Evolutionary conservation across 1,140 invertebrate species (phyloP), one percentile per base, ranked within the genome.

Genomic region (Apocrypta bakeri): DNA sequence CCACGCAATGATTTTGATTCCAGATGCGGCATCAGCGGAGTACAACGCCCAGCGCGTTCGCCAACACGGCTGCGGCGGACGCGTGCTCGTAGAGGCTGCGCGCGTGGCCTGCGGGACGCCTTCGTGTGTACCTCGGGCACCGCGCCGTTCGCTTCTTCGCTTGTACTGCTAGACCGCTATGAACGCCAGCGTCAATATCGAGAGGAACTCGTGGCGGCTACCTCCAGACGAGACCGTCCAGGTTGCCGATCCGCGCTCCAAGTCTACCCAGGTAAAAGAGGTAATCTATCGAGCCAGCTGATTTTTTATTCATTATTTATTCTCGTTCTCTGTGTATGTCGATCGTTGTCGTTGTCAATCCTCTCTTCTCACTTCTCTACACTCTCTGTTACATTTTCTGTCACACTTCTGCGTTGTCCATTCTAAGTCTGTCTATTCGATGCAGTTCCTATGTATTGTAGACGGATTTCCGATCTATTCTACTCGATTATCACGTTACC

Each of bases 221-320:
- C 96, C 96, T 90, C 96, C 96, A 86, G 96, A 97, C 93, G 96
- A 97, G 93, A 97, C 96, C 85, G 94, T 97, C 86, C 96, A 97
- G 92, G 96, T 97, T 89, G 95, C 95, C 92, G 96, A 96, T 93
- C 95, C 95, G 86, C 95, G 96, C 92, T 83, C 81, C 0, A 96
- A 96, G 90, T 95, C 96, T 91, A 94, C 94, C 89, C 95, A 94
- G 93, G 93, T 93, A 91, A 88, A 87, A 87, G 85, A 87, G 85
- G 86, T 87, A 87, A 88, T 84, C 31, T 12, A 66, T 66, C 63
- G 11, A 74, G 72, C 72, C 27, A 66, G 48, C 48, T 56, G 48
- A 56, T 56, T 56, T n/a, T 56, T 56, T 42, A 42, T 42, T n/a
- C 40, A 14, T 42, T 42, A 42, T 42, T 42, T 56, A 56, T 56